A percentile compares a stretch with the other conserved stretches of the same genome.
phyloP scores from a whole-genome alignment of 2,888 invertebrate species.

The Agrochola macilenta region DNA sequence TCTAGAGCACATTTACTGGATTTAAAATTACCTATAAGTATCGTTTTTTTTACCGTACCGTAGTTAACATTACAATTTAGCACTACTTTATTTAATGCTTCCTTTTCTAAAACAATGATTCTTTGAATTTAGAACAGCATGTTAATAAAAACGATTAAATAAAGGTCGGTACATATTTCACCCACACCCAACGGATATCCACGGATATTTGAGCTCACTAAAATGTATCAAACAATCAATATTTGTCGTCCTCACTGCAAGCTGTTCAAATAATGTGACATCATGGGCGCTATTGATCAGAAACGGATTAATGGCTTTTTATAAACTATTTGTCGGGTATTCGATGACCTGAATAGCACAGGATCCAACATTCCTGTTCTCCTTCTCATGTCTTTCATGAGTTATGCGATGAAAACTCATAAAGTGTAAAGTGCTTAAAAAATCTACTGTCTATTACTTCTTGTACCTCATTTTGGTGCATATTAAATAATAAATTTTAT shows the following conservation, averaged over 20 bases:
- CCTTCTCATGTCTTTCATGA: background rate
- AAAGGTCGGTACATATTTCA: slow-evolving; percentile 9
- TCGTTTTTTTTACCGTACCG: too few relatives aligned
- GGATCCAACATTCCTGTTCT: slow-evolving; percentile 5
- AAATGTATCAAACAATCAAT: slow-evolving; percentile 72
- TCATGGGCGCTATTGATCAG: slow-evolving; percentile 56
- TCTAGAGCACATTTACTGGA: background rate
- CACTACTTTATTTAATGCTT: background rate
- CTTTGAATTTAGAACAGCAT: background rate
- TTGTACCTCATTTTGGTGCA: background rate
- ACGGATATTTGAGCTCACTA: slow-evolving; percentile 68
- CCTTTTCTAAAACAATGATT: background rate
- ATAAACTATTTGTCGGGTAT: slow-evolving; percentile 27
- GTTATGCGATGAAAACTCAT: background rate
- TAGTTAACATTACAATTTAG: too few relatives aligned
- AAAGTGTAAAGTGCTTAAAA: background rate
- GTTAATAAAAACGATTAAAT: background rate
- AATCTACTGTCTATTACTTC: background rate
- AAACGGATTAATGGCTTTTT: slow-evolving; percentile 34
- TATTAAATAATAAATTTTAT: background rate
- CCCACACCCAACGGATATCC: slow-evolving; percentile 29
- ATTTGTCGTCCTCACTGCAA: slow-evolving; percentile 70
- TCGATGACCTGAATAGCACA: slow-evolving; percentile 26
- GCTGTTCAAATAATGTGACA: slow-evolving; percentile 77
- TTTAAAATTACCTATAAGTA: background rate